phyloP scores from a whole-genome alignment of 2,113 vertebrate genomes.

The Cyprinodon tularosa region DNA sequence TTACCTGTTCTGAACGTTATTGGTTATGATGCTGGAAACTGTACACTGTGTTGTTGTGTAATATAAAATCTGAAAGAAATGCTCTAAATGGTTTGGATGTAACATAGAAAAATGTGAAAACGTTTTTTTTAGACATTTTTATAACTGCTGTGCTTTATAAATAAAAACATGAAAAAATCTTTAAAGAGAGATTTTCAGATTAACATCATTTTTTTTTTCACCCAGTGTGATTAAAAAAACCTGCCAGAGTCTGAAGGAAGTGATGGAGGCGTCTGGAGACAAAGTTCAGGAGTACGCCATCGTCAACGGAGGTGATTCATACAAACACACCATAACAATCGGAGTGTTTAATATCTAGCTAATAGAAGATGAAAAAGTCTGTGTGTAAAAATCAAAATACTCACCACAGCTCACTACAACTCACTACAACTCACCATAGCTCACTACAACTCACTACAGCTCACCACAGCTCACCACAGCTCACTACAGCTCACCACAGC shows the following conservation, averaged over 20 bases:
- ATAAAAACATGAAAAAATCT: not conserved
- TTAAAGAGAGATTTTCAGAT: not conserved
- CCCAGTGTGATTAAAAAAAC: conserved; percentile 88
- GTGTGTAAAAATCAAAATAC: conserved; percentile 12
- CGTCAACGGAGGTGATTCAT: conserved; percentile 88
- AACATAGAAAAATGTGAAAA: too few relatives aligned
- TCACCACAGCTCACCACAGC: too few relatives aligned
- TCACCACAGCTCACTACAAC: too few relatives aligned
- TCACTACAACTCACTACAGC: too few relatives aligned
- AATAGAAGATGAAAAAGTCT: conserved; percentile 44
- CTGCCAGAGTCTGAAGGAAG: conserved; percentile 88
- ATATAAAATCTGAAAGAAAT: too few relatives aligned
- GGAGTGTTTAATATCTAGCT: conserved; percentile 19
- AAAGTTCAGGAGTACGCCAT: conserved; percentile 88
- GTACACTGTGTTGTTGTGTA: too few relatives aligned
- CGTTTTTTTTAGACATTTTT: not conserved
- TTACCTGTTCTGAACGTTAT: not conserved
- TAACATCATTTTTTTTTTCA: conserved; percentile 8
- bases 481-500: too few relatives aligned
- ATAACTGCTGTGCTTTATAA: not conserved
- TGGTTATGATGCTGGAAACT: too few relatives aligned
- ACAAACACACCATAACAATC: conserved; percentile 10
- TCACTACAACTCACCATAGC: too few relatives aligned
- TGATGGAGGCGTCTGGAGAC: conserved; percentile 89
- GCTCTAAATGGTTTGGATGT: too few relatives aligned